Percentiles rank a stretch among this genome's conserved stretches.
These are phyloP conservation scores for Gortyna flavago DNA, from an alignment of 2,888 invertebrate genomes.

Conservation along the genomic window DNA sequence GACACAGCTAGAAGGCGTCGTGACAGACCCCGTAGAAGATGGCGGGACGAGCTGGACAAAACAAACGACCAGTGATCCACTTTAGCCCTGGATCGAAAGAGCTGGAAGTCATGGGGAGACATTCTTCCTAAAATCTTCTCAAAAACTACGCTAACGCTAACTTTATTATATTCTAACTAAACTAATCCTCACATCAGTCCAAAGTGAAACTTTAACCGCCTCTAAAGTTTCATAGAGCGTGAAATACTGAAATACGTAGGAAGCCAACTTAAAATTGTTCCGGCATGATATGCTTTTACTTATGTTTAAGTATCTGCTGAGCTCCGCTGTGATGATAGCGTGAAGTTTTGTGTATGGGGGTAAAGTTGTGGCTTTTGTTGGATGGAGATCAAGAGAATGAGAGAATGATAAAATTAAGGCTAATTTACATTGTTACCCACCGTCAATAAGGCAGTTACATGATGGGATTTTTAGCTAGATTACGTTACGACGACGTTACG, in stretches of 20 bases:
- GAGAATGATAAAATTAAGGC: neutral
- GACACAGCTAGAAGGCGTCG: too few species aligned
- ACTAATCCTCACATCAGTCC: constrained; percentile 30
- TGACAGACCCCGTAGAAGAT: too few species aligned
- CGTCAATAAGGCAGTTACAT: neutral
- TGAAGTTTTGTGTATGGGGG: constrained; percentile 30
- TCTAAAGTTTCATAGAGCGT: constrained; percentile 72
- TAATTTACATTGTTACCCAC: neutral
- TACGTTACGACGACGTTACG: too few species aligned
- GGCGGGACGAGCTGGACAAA: too few species aligned
- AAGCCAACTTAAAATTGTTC: constrained; percentile 71
- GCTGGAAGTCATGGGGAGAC: too few species aligned
- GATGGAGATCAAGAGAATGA: neutral
- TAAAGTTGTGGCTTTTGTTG: constrained; percentile 13
- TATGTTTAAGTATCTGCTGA: constrained; percentile 13
- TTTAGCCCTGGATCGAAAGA: too few species aligned
- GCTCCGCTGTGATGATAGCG: constrained; percentile 32
- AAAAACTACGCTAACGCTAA: constrained; percentile 13
- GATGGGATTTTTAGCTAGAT: neutral
- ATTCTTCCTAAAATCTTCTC: neutral
- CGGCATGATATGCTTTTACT: constrained; percentile 36
- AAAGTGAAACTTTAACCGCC: constrained; percentile 69
- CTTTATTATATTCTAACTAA: constrained; percentile 7
- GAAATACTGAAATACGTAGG: constrained; percentile 71
- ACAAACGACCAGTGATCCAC: too few species aligned